Evolutionary conservation across 1,140 invertebrate genomes (phyloP).

Genomic region (Fopius arisanus): DNA sequence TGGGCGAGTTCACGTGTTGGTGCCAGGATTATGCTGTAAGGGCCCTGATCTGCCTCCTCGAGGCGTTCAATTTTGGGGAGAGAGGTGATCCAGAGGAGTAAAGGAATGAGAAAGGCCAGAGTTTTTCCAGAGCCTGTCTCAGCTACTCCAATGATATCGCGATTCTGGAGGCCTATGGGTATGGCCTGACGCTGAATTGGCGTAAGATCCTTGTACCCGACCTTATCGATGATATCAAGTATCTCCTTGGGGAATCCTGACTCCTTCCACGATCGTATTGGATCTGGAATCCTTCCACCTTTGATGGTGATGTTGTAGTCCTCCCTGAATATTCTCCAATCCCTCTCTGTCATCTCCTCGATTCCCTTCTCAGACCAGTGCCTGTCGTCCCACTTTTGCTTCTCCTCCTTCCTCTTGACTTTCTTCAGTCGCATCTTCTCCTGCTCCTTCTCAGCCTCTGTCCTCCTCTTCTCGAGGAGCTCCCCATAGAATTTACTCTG

Average conservation of each 20-base stretch:
- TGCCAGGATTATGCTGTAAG: conserved; percentile 98
- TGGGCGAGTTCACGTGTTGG: conserved; percentile 99
- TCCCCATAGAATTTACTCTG: conserved; percentile 99
- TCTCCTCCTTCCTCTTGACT: conserved; percentile 94
- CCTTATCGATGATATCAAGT: conserved; percentile 92
- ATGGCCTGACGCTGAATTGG: conserved; percentile 99
- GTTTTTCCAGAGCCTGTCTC: conserved; percentile 99
- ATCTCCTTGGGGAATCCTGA: conserved; percentile 91
- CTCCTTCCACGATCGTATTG: conserved; percentile 95
- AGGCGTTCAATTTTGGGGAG: conserved; percentile 93
- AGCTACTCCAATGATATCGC: conserved; percentile 99
- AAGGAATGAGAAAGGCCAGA: conserved; percentile 95
- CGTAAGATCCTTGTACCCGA: conserved; percentile 98
- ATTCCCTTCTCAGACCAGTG: conserved; percentile 97
- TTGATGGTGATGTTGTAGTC: conserved; percentile 99
- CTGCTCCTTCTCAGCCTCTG: conserved; percentile 97
- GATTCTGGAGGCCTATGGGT: conserved; percentile 97
- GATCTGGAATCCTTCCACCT: conserved; percentile 96
- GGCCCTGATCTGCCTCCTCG: conserved; percentile 95
- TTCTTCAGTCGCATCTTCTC: conserved; percentile 94
- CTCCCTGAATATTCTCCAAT: conserved; percentile 99
- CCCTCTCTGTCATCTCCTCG: conserved; percentile 97
- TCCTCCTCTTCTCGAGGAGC: conserved; percentile 92
- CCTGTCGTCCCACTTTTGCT: conserved; percentile 98
- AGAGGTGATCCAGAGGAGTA: conserved; percentile 98